A percentile compares a stretch with the other conserved stretches of the same genome.
phyloP scores from a whole-genome alignment of 2,888 invertebrate genomes.

The Ectemnius cavifrons region DNA sequence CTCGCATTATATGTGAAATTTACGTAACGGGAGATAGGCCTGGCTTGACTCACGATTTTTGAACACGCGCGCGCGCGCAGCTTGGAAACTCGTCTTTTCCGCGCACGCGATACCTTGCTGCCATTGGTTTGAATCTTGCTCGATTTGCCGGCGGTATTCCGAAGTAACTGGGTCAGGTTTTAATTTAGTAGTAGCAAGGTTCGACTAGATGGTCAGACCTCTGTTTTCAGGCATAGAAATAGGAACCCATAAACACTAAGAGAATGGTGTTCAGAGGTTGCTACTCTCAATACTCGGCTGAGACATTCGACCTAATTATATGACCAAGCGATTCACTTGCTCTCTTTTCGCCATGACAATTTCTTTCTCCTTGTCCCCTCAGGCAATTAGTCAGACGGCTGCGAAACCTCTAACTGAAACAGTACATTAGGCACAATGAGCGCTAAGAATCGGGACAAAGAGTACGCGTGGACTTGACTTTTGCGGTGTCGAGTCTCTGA shows the following conservation, averaged over 20 bases:
- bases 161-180: constrained; percentile 51
- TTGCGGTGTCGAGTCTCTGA: background rate
- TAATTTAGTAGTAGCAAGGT: constrained; percentile 54
- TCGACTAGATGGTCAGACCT: constrained; percentile 55
- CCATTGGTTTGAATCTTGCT: no score
- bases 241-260: constrained; percentile 52
- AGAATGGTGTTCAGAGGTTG: constrained; percentile 24
- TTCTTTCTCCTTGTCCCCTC: constrained; percentile 3
- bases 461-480: background rate
- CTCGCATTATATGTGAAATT: no score
- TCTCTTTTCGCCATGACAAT: background rate
- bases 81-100: no score
- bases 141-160: constrained; percentile 25
- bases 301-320: constrained; percentile 54
- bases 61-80: no score
- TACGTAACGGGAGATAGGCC: no score
- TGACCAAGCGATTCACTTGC: constrained; percentile 36
- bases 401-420: no score
- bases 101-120: no score
- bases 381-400: no score
- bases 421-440: no score
- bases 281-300: constrained; percentile 38
- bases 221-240: constrained; percentile 58
- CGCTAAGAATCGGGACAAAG: no score
- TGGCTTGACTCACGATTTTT: no score